Percentiles rank a stretch among this genome's conserved stretches.
Conservation (phyloP, 2,888 invertebrate genomes). For the Napeogenes sylphis region DNA sequence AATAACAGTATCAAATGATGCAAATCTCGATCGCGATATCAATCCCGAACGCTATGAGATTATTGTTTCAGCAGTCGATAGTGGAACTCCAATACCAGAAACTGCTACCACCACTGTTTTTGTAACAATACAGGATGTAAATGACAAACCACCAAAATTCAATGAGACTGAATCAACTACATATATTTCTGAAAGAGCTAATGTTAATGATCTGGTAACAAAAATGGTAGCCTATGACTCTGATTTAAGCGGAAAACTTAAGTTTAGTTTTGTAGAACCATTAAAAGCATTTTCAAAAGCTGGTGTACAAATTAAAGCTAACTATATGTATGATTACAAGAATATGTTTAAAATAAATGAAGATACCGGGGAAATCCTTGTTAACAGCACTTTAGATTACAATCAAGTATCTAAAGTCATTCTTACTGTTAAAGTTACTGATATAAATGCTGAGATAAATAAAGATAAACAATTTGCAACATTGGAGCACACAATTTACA, state of each 20-base stretch:
- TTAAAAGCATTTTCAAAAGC: slow-evolving; percentile 85
- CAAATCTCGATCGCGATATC: slow-evolving; percentile 82
- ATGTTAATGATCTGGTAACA: slow-evolving; percentile 79
- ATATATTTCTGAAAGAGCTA: slow-evolving; percentile 84
- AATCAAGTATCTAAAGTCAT: slow-evolving; percentile 86
- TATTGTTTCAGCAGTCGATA: slow-evolving; percentile 85
- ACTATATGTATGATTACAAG: slow-evolving; percentile 80
- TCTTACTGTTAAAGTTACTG: slow-evolving; percentile 83
- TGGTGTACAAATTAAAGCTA: slow-evolving; percentile 81
- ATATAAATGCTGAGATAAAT: slow-evolving; percentile 82
- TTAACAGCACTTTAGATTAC: slow-evolving; percentile 83
- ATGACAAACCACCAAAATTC: slow-evolving; percentile 89
- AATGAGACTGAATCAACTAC: slow-evolving; percentile 80
- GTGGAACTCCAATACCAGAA: slow-evolving; percentile 84
- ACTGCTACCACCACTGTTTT: slow-evolving; percentile 87
- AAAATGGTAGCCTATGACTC: slow-evolving; percentile 83
- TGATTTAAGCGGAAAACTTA: slow-evolving; percentile 82
- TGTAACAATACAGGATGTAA: slow-evolving; percentile 85
- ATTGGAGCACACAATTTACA: slow-evolving; percentile 85
- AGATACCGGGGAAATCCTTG: slow-evolving; percentile 81
- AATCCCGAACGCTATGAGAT: slow-evolving; percentile 83
- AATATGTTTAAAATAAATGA: slow-evolving; percentile 84
- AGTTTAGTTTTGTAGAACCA: slow-evolving; percentile 82
- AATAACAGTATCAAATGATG: slow-evolving; percentile 84
- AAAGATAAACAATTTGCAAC: slow-evolving; percentile 80